Evolutionary conservation across 2,113 vertebrate genomes (phyloP).

Genomic region (Microcebus griseorufus): DNA sequence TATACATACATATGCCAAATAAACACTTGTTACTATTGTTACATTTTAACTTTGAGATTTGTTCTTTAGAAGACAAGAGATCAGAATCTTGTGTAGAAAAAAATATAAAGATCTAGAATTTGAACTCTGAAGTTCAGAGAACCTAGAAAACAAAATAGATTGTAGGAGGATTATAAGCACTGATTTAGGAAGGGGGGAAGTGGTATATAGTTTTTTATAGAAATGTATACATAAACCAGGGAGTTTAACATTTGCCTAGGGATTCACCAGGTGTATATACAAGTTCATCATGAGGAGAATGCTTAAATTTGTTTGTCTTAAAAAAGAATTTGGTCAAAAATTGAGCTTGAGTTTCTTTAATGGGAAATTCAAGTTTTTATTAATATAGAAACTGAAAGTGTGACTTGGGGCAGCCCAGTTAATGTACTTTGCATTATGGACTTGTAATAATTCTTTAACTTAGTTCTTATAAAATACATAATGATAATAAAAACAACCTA

Average conservation of each 20-base stretch:
- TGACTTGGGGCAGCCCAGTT: neutral
- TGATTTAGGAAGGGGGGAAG: neutral
- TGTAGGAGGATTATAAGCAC: neutral
- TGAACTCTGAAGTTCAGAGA: neutral
- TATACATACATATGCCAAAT: neutral
- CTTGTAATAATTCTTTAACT: slow-evolving; percentile 43
- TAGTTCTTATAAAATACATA: neutral
- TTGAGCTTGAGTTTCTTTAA: slow-evolving; percentile 24
- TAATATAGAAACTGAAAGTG: slow-evolving; percentile 17
- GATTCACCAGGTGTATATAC: neutral
- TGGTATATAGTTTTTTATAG: neutral
- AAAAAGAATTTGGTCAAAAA: slow-evolving; percentile 32
- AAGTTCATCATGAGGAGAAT: neutral
- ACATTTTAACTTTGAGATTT: slow-evolving; percentile 12
- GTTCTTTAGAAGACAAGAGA: neutral
- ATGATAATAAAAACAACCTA: slow-evolving; percentile 37
- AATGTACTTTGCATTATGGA: slow-evolving; percentile 41
- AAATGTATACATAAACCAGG: neutral
- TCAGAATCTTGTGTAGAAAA: neutral
- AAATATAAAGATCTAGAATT: neutral
- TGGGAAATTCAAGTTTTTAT: neutral
- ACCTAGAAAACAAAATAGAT: neutral
- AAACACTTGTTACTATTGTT: neutral
- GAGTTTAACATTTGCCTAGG: neutral
- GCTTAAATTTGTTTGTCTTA: neutral